Conservation (phyloP, 2,797 vertebrate genomes). For the Microctenopoma steveboyesi region DNA sequence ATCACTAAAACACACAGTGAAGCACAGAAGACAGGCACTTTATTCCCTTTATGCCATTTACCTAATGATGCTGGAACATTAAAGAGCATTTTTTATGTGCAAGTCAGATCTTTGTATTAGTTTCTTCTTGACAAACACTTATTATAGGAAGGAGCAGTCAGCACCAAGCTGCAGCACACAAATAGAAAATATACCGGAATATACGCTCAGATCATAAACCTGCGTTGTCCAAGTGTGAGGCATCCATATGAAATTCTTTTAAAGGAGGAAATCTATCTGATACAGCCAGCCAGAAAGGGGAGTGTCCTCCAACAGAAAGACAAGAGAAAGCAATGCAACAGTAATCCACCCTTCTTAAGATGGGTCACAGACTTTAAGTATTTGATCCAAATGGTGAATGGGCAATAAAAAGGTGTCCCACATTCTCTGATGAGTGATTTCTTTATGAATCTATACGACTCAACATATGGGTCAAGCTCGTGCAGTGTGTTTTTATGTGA, state of each 20-base stretch:
- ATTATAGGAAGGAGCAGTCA: constrained; percentile 8
- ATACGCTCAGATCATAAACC: not conserved
- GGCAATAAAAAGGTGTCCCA: not conserved
- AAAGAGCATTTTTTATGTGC: not conserved
- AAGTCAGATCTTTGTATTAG: constrained; percentile 7
- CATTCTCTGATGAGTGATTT: not conserved
- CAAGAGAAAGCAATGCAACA: not conserved
- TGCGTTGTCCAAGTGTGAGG: not conserved
- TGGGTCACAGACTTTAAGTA: not conserved
- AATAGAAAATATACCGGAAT: constrained; percentile 1
- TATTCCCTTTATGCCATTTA: constrained; percentile 7
- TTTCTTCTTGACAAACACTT: constrained; percentile 8
- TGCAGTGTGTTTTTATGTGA: constrained; percentile 17
- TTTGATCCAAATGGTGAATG: not conserved
- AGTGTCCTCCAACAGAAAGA: not conserved
- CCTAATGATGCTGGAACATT: not conserved
- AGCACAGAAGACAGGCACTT: not conserved
- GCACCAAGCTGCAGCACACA: constrained; percentile 11
- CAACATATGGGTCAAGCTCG: constrained; percentile 48
- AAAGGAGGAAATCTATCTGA: constrained; percentile 4
- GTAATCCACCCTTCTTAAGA: not conserved
- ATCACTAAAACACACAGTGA: constrained; percentile 19
- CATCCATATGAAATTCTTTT: constrained; percentile 16
- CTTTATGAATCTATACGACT: not conserved
- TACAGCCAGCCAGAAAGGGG: not conserved